Evolutionary conservation across 23 tunicate species (phyloP), one percentile per base, ranked within the genome.

Genomic region (Aplidium turbinatum): DNA sequence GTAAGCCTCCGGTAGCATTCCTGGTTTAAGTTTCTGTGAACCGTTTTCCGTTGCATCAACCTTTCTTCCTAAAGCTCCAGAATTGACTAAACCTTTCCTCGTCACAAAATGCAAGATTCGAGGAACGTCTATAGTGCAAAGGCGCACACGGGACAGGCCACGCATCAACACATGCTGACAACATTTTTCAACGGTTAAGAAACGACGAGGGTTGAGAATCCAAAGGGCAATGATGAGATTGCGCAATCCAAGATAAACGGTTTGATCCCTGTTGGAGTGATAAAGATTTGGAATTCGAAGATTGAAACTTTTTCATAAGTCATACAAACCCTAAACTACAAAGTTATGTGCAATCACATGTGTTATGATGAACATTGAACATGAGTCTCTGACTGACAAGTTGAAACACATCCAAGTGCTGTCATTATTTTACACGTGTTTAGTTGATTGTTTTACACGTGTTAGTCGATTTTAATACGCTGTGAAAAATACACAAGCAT

Each of bases 201-300:
- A 26, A 29, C 34, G 55, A 16, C 72, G 20, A n/a, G 91, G 87
- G 33, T 80, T 61, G 18, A 79, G 64, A 5, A 83, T 73, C 98
- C 98, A 92, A 1, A 92, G 38, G 23, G 98, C 67, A 35, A 92
- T 72, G 16, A 92, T 93, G 2, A 92, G 71, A 51, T 92, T 92
- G 28, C 98, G 69, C 16, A 90, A 36, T 2, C 85, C 97, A 52
- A 90, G 85, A 54, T 82, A 83, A 4, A 82, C 74, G 9, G 84
- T 71, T 74, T 89, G 87, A 50, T 82, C 84, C 58, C 86, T 82
- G 36, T 42, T n/a, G n/a, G n/a, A n/a, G n/a, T n/a, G n/a, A n/a
- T n/a, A n/a, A n/a, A n/a, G n/a, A n/a, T n/a, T n/a, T n/a, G n/a
- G n/a, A n/a, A n/a, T n/a, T n/a, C n/a, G n/a, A n/a, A n/a, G n/a